Base-by-base conservation (phyloP, 1,140 invertebrate species). In the Hylaeus anthracinus region DNA sequence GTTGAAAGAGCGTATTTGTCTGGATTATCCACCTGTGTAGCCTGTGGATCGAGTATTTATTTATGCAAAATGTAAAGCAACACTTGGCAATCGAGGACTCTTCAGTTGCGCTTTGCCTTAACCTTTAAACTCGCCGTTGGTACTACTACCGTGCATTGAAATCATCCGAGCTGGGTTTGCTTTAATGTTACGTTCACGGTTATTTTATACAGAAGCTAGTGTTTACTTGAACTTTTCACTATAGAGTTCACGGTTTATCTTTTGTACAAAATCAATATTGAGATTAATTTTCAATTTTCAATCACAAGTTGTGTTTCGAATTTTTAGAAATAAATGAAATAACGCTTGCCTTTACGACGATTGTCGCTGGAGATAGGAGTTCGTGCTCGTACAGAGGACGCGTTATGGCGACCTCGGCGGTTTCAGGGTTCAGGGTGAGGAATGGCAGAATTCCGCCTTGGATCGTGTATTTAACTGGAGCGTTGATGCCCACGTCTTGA, bases 1-100 rank as follows among this genome's bases (percentile, higher is more conserved):
- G 97, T 98, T 5, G 97, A 96, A 75, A 98, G 92, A 3, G 97
- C 96, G 90, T 97, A 98, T 61, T 97, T 95, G 93, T 98, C 98
- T 0, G 95, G 94, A 94, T 98, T 98, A 91, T 99, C 97, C 66
- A 96, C 94, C 92, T 98, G 97, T 1, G 96, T 97, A 26, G 97
- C 97, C 95, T 97, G 91, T 2, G 89, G 88, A 74, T 48, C 8
- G 64, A 85, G 43, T 45, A 45, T 45, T 45, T 45, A 45, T 5
- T 45, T 5, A 5, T 45, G 43, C 43, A 5, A 45, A 45, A 45
- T 45, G 5, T 45, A 3, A 45, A 2, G 26, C 26, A 26, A 45
- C 5, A 45, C 5, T 45, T 45, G 5, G 5, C 43, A 45, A 3
- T 45, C 43, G 43, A 45, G 5, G 43, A 45, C 43, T 45, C 26